These are phyloP conservation scores for Agrypnus murinus DNA, from an alignment of 2,888 invertebrate genomes.

Conservation along the genomic window DNA sequence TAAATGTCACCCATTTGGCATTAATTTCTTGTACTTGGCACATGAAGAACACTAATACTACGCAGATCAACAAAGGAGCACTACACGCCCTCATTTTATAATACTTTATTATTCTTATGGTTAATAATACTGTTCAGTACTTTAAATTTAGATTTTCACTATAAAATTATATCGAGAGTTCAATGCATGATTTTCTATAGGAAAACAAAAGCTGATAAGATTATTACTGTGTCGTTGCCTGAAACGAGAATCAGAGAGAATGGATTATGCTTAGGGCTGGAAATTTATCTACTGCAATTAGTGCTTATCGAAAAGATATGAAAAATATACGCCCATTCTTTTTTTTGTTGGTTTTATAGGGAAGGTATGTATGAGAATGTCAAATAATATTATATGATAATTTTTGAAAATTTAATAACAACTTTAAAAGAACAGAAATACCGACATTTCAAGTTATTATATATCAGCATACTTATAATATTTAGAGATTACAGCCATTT, in stretches of 20 bases:
- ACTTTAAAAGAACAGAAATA: too few species aligned
- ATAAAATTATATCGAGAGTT: neutral
- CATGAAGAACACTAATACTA: conserved; percentile 33
- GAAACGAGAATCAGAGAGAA: neutral
- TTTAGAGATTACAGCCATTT: too few species aligned
- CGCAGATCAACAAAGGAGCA: conserved; percentile 19
- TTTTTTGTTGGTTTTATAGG: neutral
- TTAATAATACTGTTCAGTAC: neutral
- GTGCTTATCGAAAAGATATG: conserved; percentile 9
- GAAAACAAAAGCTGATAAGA: conserved; percentile 14
- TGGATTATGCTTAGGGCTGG: neutral
- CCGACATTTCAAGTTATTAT: too few species aligned
- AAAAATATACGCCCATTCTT: neutral
- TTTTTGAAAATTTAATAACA: neutral
- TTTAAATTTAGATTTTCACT: neutral
- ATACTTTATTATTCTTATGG: too few species aligned
- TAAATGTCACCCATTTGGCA: conserved; percentile 48
- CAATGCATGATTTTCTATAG: conserved; percentile 16
- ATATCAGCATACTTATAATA: too few species aligned
- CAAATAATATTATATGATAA: neutral
- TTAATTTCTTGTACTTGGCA: conserved; percentile 35
- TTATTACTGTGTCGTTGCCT: neutral
- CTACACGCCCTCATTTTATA: conserved; percentile 20
- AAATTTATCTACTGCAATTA: conserved; percentile 13
- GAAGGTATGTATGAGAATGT: neutral